These are phyloP conservation scores for Drosophila greeni DNA, from an alignment of 2,888 invertebrate species.

Conservation along the genomic window DNA sequence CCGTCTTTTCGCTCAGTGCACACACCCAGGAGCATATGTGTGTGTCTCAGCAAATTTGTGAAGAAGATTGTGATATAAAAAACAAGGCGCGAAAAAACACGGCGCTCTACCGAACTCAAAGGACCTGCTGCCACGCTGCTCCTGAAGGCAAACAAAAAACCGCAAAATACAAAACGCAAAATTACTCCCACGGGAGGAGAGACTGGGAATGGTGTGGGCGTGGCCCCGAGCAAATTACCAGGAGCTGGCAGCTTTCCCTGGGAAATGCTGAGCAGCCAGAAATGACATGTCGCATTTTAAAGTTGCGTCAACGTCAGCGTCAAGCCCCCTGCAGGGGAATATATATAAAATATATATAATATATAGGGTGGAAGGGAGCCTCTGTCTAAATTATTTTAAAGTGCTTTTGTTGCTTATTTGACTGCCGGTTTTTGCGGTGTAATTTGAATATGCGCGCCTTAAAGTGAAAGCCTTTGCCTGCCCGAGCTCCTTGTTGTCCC, in stretches of 20 bases:
- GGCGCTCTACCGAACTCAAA: constrained; percentile 4
- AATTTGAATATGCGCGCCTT: constrained; percentile 33
- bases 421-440: constrained; percentile 19
- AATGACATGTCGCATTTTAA: constrained; percentile 65
- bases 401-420: constrained; percentile 61
- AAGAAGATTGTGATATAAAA: constrained; percentile 53
- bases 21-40: constrained; percentile 23
- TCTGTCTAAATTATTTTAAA: constrained; percentile 65
- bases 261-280: constrained; percentile 45
- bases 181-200: constrained; percentile 63
- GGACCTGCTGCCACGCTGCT: constrained; percentile 20
- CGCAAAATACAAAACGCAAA: constrained; percentile 69
- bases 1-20: constrained; percentile 30
- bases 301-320: constrained; percentile 47
- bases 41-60: constrained; percentile 53
- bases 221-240: constrained; percentile 41
- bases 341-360: not conserved
- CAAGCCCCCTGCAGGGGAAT: constrained; percentile 2
- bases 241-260: constrained; percentile 21
- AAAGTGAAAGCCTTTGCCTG: constrained; percentile 51
- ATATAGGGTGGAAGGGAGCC: not conserved
- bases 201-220: constrained; percentile 19
- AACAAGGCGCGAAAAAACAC: constrained; percentile 38
- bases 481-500: constrained; percentile 14
- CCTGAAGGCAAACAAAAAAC: constrained; percentile 41